These are phyloP conservation scores for Brachyhypopomus occidentalis DNA, from an alignment of 2,113 vertebrate species.

Conservation along the genomic window DNA sequence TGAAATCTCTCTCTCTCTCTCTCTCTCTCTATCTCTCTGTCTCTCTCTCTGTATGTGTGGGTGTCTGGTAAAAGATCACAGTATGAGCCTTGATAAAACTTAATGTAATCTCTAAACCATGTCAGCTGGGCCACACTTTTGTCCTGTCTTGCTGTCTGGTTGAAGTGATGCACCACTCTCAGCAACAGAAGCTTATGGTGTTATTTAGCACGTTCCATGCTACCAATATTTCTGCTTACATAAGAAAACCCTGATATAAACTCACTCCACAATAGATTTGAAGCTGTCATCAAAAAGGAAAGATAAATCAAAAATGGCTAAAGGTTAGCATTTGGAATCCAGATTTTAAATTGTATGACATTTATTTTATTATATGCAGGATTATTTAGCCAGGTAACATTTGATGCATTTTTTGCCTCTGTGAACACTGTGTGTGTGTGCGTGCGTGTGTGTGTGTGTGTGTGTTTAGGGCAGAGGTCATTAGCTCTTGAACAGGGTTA, in stretches of 20 bases:
- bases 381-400: not conserved
- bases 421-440: not conserved
- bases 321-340: not conserved
- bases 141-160: not conserved
- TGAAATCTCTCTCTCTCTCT: constrained; percentile 19
- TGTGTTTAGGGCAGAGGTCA: constrained; percentile 16
- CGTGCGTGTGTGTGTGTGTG: constrained; percentile 24
- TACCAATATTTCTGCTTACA: too few species aligned
- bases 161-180: too few species aligned
- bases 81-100: too few species aligned
- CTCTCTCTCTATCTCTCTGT: constrained; percentile 12
- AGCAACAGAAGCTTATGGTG: too few species aligned
- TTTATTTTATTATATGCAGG: not conserved
- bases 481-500: constrained; percentile 32
- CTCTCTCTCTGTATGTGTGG: not conserved
- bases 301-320: not conserved
- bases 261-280: not conserved
- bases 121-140: not conserved
- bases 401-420: too few species aligned
- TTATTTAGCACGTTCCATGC: too few species aligned
- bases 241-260: too few species aligned
- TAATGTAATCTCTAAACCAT: not conserved
- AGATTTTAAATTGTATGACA: too few species aligned
- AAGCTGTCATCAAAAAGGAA: constrained; percentile 16
- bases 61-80: too few species aligned